Conservation (phyloP, 2,113 vertebrate species). For the Antechinus stuartii region DNA sequence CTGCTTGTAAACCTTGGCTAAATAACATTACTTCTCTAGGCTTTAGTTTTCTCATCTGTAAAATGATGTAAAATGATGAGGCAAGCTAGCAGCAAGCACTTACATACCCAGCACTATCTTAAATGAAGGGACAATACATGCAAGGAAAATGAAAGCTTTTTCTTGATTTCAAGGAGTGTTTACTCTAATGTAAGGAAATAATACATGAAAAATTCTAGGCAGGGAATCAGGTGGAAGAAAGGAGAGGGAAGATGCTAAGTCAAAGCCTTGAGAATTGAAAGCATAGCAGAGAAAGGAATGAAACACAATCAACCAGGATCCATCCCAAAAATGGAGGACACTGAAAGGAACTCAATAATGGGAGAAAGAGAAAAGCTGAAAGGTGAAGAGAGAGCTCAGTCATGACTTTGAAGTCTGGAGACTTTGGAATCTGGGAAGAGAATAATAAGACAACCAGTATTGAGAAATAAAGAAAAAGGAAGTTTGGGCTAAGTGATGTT, state of each 20-base stretch:
- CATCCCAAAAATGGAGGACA: background rate
- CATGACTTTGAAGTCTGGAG: background rate
- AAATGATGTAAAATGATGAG: background rate
- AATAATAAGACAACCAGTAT: background rate
- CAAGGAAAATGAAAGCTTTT: background rate
- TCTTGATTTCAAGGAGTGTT: background rate
- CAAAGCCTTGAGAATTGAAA: background rate
- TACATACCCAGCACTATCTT: too few species aligned
- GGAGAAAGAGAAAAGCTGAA: background rate
- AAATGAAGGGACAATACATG: too few species aligned
- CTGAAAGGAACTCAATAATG: background rate
- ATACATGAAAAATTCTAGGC: background rate
- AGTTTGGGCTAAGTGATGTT: background rate
- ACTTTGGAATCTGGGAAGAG: background rate
- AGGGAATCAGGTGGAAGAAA: background rate
- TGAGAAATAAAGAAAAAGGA: background rate
- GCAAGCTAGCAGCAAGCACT: too few species aligned
- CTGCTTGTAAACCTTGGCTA: background rate
- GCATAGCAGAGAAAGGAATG: background rate
- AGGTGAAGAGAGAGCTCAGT: background rate
- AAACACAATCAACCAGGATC: background rate
- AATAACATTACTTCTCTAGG: background rate
- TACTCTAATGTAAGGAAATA: background rate
- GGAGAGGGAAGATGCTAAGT: background rate
- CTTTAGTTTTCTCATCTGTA: background rate